Base-by-base conservation (phyloP, 2,888 invertebrate species). In the Arrhopalites spinosus region DNA sequence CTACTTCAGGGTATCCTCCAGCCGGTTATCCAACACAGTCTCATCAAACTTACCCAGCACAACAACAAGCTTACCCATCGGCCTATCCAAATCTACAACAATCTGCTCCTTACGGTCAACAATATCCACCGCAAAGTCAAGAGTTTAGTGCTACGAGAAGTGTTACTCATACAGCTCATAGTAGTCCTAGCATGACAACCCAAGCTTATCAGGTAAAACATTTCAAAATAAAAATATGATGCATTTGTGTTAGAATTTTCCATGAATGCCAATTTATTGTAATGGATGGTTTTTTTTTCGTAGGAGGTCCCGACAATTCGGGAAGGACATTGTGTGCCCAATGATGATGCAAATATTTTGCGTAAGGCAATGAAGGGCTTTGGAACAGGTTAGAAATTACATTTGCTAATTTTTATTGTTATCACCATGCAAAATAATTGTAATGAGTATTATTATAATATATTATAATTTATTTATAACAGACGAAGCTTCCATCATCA, bases 331-430 rank as follows among this genome's bases (percentile, higher is more conserved):
- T 94, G 94, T 86, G 90, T 94, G 84, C 89, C 94, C 3, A 89
- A 91, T 43, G 89, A 88, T 13, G 95, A 95, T 89, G 94, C 94
- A 0, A 91, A 91, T 82, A 87, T 90, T 1, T 88, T 95, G 29
- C 89, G 94, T n/a, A 92, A 92, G 83, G 95, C 95, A 0, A 95
- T 95, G 95, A 95, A 94, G 87, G 95, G 78, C 2, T 91, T 93
- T 83, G 94, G 96, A 45, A 96, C 96, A 36, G 36, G 36, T n/a
- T n/a, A n/a, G n/a, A n/a, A n/a, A n/a, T n/a, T n/a, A n/a, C n/a
- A n/a, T n/a, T n/a, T n/a, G n/a, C n/a, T n/a, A n/a, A n/a, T n/a
- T n/a, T n/a, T n/a, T n/a, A n/a, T n/a, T n/a, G n/a, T n/a, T n/a
- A n/a, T n/a, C n/a, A n/a, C n/a, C n/a, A n/a, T n/a, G n/a, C n/a